A percentile compares a stretch with the other conserved stretches of the same genome.
Conservation (phyloP, 2,888 invertebrate species). For the Protodeltote pygarga region DNA sequence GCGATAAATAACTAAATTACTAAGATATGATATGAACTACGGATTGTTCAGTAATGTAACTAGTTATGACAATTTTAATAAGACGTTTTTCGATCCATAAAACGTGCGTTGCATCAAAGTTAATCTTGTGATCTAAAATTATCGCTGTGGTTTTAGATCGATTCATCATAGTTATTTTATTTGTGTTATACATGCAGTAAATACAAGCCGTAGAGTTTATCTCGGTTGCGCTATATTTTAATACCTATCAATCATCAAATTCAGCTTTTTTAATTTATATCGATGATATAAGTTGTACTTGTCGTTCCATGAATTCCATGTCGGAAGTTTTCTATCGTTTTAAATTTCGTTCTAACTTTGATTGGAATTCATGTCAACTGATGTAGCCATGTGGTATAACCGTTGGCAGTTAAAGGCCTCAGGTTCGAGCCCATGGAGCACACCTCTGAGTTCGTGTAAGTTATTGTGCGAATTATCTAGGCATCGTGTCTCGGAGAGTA, state of each 20-base stretch:
- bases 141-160: conserved; percentile 29
- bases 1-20: conserved; percentile 59
- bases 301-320: conserved; percentile 12
- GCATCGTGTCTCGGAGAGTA: no score
- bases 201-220: conserved; percentile 18
- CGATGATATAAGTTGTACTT: conserved; percentile 4
- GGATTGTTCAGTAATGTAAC: conserved; percentile 28
- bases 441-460: no score
- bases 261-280: conserved; percentile 18
- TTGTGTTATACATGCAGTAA: conserved; percentile 20
- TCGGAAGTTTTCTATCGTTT: background rate
- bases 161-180: conserved; percentile 32
- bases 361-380: no score
- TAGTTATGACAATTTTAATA: conserved; percentile 46
- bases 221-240: conserved; percentile 37
- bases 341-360: no score
- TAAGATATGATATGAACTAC: conserved; percentile 19
- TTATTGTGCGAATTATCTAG: no score
- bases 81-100: conserved; percentile 22
- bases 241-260: conserved; percentile 38
- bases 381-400: no score
- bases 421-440: no score
- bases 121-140: conserved; percentile 41
- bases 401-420: no score
- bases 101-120: conserved; percentile 32